These are phyloP conservation scores for Meteorus sp. DNA, from an alignment of 1,140 invertebrate genomes.

Conservation along the genomic window DNA sequence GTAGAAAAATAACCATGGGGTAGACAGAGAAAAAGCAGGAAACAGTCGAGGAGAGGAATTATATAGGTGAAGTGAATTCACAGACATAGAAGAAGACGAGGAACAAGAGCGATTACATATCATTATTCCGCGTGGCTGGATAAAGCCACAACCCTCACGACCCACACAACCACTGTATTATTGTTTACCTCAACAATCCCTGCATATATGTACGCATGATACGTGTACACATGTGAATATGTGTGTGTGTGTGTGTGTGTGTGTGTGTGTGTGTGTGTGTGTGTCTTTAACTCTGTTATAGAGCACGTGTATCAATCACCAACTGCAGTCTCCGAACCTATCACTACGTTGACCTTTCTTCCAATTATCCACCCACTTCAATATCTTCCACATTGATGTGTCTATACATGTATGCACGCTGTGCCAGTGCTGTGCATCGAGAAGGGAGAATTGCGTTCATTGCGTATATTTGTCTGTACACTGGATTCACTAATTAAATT, in stretches of 20 bases:
- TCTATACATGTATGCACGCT: not conserved
- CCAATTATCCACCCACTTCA: slow-evolving; percentile 31
- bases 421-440: not conserved
- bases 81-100: not conserved
- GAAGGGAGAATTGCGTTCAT: slow-evolving; percentile 10
- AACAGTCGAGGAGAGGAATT: not conserved
- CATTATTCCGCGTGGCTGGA: slow-evolving; percentile 55
- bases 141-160: slow-evolving; percentile 40
- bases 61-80: slow-evolving; percentile 8
- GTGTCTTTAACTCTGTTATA: too few species aligned
- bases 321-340: not conserved
- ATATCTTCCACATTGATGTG: not conserved
- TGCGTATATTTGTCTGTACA: slow-evolving; percentile 23
- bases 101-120: slow-evolving; percentile 46
- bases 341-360: slow-evolving; percentile 15
- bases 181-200: slow-evolving; percentile 26
- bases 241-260: not conserved
- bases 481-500: slow-evolving; percentile 32
- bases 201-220: not conserved
- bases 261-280: not conserved
- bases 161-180: slow-evolving; percentile 49
- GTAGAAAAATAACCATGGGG: too few species aligned
- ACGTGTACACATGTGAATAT: not conserved
- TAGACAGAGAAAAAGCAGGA: too few species aligned
- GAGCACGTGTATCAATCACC: too few species aligned